A percentile compares a stretch with the other conserved stretches of the same genome.
These are phyloP conservation scores for Columba guinea DNA, from an alignment of 2,797 vertebrate genomes.

Conservation along the genomic window DNA sequence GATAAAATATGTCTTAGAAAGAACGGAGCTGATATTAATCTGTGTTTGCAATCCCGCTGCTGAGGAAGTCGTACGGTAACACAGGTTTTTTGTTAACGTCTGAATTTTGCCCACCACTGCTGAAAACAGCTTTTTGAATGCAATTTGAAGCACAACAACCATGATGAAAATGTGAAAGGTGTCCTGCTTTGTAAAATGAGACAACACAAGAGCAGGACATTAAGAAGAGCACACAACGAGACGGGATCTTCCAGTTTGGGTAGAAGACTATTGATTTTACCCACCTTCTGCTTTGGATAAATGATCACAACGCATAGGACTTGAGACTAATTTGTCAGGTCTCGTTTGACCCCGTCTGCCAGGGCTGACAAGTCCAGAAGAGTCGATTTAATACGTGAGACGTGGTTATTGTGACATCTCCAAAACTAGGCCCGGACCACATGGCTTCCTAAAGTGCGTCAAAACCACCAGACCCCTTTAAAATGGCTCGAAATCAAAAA, in stretches of 20 bases:
- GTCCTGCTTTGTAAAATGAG: neutral
- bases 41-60: neutral
- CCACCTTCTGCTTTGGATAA: neutral
- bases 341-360: neutral
- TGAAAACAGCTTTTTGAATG: neutral
- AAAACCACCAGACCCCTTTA: neutral
- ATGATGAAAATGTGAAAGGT: neutral
- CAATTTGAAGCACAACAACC: neutral
- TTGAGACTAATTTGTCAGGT: conserved; percentile 6
- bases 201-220: neutral
- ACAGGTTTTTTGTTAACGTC: neutral
- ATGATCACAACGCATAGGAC: accelerated
- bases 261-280: neutral
- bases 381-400: neutral
- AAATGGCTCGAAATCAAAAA: neutral
- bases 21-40: neutral
- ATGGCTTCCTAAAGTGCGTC: neutral
- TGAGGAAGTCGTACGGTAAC: neutral
- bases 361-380: neutral
- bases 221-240: neutral
- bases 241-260: neutral
- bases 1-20: neutral
- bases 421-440: neutral
- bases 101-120: neutral
- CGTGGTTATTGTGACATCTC: conserved; percentile 14